A percentile compares a stretch with the other conserved stretches of the same genome.
Evolutionary conservation across 2,888 invertebrate species (phyloP).

Genomic region (Phyllotreta striolata): DNA sequence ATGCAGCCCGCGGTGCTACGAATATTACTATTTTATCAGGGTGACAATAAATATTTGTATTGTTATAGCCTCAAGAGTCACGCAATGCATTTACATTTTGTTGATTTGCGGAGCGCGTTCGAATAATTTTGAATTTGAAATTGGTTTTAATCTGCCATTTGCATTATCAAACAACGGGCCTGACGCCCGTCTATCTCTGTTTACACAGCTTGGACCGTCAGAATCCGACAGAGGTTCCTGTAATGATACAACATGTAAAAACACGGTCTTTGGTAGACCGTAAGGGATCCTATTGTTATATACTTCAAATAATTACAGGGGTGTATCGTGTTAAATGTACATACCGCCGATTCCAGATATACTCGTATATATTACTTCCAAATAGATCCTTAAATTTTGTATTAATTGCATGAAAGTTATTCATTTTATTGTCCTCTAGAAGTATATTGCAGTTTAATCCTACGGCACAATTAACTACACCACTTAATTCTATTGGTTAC

Average conservation of each 20-base stretch:
- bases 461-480: conserved; percentile 2
- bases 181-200: conserved; percentile 60
- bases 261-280: conserved; percentile 40
- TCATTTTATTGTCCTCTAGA: background rate
- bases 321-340: conserved; percentile 6
- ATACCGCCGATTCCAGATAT: too few relatives aligned
- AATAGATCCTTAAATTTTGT: conserved; percentile 3
- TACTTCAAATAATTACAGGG: conserved; percentile 33
- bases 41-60: conserved; percentile 47
- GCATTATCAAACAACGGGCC: conserved; percentile 60
- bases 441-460: background rate
- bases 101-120: conserved; percentile 49
- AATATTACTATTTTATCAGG: conserved; percentile 37
- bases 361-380: background rate
- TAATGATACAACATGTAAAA: conserved; percentile 57
- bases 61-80: conserved; percentile 46
- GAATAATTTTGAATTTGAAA: conserved; percentile 58
- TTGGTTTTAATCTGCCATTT: conserved; percentile 62
- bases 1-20: conserved; percentile 6
- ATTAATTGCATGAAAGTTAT: background rate
- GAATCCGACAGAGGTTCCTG: conserved; percentile 47
- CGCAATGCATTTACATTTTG: conserved; percentile 48
- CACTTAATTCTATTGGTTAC: conserved; percentile 13
- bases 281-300: conserved; percentile 31
- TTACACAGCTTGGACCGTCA: conserved; percentile 59